Conservation (phyloP, 2,113 vertebrate genomes). For the Entomyzon cyanotis region DNA sequence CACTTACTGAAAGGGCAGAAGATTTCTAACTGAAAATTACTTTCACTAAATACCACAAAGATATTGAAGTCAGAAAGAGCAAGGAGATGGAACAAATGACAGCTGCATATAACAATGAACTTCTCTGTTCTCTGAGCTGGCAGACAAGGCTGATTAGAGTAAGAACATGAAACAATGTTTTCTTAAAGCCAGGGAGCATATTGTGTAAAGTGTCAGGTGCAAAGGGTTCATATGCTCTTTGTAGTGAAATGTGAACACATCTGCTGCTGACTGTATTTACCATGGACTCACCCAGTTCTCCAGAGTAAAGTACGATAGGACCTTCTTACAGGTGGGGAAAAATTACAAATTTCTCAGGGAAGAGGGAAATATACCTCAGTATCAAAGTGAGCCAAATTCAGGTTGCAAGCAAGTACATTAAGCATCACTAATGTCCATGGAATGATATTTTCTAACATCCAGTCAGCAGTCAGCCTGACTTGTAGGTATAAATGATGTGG, state of each 20-base stretch:
- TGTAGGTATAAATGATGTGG: not conserved
- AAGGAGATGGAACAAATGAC: constrained; percentile 81
- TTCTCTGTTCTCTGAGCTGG: constrained; percentile 75
- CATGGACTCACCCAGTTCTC: not conserved
- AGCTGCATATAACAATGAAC: constrained; percentile 86
- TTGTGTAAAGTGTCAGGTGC: constrained; percentile 78
- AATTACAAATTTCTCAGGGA: not conserved
- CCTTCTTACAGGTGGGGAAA: not conserved
- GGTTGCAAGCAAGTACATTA: not conserved
- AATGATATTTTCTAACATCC: not conserved
- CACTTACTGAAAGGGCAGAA: constrained; percentile 88
- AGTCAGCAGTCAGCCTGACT: not conserved
- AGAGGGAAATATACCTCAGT: not conserved
- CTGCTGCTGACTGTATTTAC: constrained; percentile 52
- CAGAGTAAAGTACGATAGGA: not conserved
- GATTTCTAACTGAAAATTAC: constrained; percentile 95
- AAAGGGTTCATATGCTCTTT: constrained; percentile 69
- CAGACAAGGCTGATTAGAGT: constrained; percentile 81
- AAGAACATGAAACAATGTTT: constrained; percentile 83
- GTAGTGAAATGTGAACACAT: constrained; percentile 62
- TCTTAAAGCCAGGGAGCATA: constrained; percentile 75
- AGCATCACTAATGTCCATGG: not conserved
- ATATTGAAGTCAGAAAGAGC: constrained; percentile 86
- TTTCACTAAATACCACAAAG: constrained; percentile 89
- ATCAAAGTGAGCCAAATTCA: not conserved